Evolutionary conservation across 1,140 invertebrate species (phyloP).

Genomic region (Drosophila malerkotliana): DNA sequence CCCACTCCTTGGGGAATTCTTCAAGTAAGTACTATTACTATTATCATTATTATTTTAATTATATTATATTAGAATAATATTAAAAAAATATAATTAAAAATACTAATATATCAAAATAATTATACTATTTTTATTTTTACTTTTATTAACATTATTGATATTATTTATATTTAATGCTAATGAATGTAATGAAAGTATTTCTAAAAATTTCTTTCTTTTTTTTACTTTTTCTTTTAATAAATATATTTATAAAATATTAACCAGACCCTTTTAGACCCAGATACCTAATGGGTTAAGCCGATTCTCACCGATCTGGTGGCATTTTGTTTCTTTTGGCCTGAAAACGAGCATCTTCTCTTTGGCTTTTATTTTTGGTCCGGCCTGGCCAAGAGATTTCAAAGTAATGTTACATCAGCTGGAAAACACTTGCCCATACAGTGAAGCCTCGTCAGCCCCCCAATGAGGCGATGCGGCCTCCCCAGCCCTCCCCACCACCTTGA

Average conservation of each 20-base stretch:
- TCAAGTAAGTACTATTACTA: no score
- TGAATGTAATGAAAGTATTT: no score
- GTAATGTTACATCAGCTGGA: conserved; percentile 82
- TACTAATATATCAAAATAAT: no score
- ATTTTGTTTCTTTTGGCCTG: conserved; percentile 47
- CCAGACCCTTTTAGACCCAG: background rate
- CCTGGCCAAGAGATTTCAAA: conserved; percentile 76
- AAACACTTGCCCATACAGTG: conserved; percentile 72
- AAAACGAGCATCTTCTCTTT: conserved; percentile 71
- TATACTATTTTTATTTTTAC: no score
- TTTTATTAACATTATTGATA: no score
- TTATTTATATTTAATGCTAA: no score
- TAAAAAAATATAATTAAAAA: no score
- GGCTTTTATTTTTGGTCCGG: conserved; percentile 69
- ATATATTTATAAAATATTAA: no score
- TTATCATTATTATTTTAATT: no score
- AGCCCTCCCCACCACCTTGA: conserved; percentile 19
- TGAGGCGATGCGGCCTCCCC: background rate
- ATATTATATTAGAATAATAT: no score
- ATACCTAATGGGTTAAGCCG: conserved; percentile 16
- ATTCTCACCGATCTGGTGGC: background rate
- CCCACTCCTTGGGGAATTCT: background rate
- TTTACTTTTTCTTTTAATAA: no score
- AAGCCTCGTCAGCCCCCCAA: conserved; percentile 27
- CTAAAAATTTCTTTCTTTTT: no score